Conservation (phyloP, 2,888 invertebrate species). For the Tryphoninae sp. region DNA sequence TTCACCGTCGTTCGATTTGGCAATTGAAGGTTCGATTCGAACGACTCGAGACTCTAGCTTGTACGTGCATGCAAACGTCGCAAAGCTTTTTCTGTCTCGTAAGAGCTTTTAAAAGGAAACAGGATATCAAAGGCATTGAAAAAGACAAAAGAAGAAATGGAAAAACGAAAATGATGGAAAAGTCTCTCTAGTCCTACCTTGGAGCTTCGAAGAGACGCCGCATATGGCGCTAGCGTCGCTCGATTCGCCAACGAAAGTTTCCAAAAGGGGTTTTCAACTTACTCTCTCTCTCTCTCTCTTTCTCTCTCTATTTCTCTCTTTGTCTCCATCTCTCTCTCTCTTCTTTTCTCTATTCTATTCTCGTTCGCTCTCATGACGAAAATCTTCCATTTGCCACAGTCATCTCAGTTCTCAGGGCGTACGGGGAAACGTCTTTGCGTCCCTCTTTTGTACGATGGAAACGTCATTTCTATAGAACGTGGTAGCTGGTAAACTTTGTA, state of each 20-base stretch:
- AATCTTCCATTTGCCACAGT: constrained; percentile 39
- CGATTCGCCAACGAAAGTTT: constrained; percentile 32
- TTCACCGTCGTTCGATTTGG: not conserved
- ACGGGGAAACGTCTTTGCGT: constrained; percentile 18
- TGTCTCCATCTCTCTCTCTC: constrained; percentile 8
- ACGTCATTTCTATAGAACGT: constrained; percentile 43
- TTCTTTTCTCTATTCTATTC: not conserved
- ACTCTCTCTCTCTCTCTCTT: constrained; percentile 1
- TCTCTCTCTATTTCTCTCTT: not conserved
- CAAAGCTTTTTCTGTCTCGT: not conserved
- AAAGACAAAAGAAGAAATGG: not conserved
- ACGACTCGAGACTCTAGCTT: not conserved
- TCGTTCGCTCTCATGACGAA: constrained; percentile 30
- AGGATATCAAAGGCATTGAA: not conserved
- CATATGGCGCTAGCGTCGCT: not conserved
- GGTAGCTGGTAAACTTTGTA: constrained; percentile 27
- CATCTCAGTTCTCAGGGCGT: constrained; percentile 25
- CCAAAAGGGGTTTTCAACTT: constrained; percentile 27
- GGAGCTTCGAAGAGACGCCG: not conserved
- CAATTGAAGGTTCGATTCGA: not conserved
- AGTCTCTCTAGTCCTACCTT: not conserved
- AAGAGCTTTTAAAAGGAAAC: not conserved
- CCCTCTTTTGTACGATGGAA: constrained; percentile 24
- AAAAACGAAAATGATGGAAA: not conserved
- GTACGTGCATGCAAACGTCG: not conserved